A percentile compares a stretch with the other conserved stretches of the same genome.
Conservation (phyloP, 2,888 invertebrate species). For the Lagria hirta region DNA sequence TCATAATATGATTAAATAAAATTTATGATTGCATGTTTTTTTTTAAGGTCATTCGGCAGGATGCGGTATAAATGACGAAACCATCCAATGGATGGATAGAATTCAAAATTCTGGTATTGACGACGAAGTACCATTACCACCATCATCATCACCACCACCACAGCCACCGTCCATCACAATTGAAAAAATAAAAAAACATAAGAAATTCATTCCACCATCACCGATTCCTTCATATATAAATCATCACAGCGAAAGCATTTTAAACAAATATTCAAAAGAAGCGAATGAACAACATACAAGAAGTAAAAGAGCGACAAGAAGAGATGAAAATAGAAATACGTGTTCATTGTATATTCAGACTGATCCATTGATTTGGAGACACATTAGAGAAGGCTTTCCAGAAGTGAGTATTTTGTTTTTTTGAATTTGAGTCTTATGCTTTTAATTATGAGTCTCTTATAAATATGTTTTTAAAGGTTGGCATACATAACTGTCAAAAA, state of each 20-base stretch:
- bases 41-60: conserved; percentile 76
- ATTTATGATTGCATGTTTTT: conserved; percentile 1
- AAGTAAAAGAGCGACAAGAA: conserved; percentile 57
- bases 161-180: conserved; percentile 28
- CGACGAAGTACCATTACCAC: conserved; percentile 50
- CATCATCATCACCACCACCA: conserved; percentile 43
- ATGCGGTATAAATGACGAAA: conserved; percentile 85
- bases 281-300: conserved; percentile 60
- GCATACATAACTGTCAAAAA: too few relatives aligned
- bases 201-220: conserved; percentile 24
- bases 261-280: conserved; percentile 77
- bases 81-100: conserved; percentile 89
- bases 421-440: too few relatives aligned
- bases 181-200: conserved; percentile 30
- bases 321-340: conserved; percentile 79
- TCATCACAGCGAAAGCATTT: conserved; percentile 54
- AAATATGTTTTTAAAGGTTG: too few relatives aligned
- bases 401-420: conserved; percentile 79
- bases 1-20: too few relatives aligned
- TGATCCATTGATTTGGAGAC: conserved; percentile 96
- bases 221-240: conserved; percentile 3
- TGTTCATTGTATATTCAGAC: conserved; percentile 97
- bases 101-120: conserved; percentile 78
- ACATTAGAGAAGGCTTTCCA: conserved; percentile 80
- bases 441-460: too few relatives aligned